A percentile compares a stretch with the other conserved stretches of the same genome.
Conservation (phyloP, 2,113 vertebrate species). For the Neodon shergylaensis region DNA sequence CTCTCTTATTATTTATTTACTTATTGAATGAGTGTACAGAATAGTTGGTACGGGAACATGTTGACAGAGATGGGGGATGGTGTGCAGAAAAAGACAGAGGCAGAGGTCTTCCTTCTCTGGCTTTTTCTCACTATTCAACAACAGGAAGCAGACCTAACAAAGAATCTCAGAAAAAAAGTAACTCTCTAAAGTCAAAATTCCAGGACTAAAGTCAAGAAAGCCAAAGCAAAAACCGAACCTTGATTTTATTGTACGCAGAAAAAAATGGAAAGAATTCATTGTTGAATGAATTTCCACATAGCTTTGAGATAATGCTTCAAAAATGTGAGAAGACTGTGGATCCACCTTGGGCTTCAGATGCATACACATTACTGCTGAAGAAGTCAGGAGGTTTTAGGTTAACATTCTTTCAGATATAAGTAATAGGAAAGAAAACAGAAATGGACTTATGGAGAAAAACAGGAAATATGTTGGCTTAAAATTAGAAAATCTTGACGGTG, state of each 20-base stretch:
- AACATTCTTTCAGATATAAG: conserved; percentile 5
- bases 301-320: not conserved
- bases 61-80: not conserved
- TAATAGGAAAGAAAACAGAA: not conserved
- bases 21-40: not conserved
- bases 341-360: not conserved
- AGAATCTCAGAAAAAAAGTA: not conserved
- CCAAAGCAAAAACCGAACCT: not conserved
- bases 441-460: not conserved
- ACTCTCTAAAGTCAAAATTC: not conserved
- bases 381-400: not conserved
- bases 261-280: not conserved
- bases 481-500: not conserved
- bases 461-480: not conserved
- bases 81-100: not conserved
- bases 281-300: not conserved
- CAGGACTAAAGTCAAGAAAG: not conserved
- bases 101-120: not conserved
- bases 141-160: not conserved
- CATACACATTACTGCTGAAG: not conserved
- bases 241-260: not conserved
- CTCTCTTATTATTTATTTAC: not conserved
- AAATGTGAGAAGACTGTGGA: not conserved
- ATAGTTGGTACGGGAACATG: not conserved
- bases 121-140: not conserved